phyloP scores from a whole-genome alignment of 2,113 vertebrate genomes.

The Suncus etruscus region DNA sequence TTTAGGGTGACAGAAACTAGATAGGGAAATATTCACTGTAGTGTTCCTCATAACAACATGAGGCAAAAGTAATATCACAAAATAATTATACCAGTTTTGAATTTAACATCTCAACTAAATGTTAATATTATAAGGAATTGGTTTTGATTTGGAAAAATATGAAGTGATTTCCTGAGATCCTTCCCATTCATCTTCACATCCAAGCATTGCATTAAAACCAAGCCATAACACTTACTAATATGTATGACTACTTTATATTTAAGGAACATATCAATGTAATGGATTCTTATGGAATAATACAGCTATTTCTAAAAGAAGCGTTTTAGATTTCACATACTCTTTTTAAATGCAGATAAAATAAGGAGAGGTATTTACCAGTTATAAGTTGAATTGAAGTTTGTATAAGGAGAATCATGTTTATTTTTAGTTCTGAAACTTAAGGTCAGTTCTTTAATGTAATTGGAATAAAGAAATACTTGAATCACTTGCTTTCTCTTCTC shows the following conservation, averaged over 20 bases:
- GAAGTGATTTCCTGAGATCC: not conserved
- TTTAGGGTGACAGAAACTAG: not conserved
- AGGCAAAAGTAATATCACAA: not conserved
- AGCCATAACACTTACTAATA: not conserved
- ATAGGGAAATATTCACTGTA: not conserved
- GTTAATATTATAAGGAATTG: not conserved
- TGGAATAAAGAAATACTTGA: slow-evolving; percentile 40
- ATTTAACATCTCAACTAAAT: slow-evolving; percentile 37
- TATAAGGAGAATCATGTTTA: not conserved
- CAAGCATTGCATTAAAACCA: slow-evolving; percentile 40
- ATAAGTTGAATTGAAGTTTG: slow-evolving; percentile 16
- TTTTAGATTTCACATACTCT: slow-evolving; percentile 24
- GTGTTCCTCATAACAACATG: not conserved
- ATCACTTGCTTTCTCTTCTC: slow-evolving; percentile 19
- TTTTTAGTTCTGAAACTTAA: slow-evolving; percentile 45
- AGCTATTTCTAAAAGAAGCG: not conserved
- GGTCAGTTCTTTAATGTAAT: not conserved
- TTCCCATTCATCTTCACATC: not conserved
- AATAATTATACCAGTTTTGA: not conserved
- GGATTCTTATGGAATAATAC: not conserved
- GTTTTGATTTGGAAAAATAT: slow-evolving; percentile 49
- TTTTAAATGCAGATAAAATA: slow-evolving; percentile 24
- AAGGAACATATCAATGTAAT: not conserved
- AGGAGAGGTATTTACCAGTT: not conserved
- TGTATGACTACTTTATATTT: not conserved